A percentile compares a stretch with the other conserved stretches of the same genome.
phyloP scores from a whole-genome alignment of 2,797 vertebrate species.

The Cheirogaleus major region DNA sequence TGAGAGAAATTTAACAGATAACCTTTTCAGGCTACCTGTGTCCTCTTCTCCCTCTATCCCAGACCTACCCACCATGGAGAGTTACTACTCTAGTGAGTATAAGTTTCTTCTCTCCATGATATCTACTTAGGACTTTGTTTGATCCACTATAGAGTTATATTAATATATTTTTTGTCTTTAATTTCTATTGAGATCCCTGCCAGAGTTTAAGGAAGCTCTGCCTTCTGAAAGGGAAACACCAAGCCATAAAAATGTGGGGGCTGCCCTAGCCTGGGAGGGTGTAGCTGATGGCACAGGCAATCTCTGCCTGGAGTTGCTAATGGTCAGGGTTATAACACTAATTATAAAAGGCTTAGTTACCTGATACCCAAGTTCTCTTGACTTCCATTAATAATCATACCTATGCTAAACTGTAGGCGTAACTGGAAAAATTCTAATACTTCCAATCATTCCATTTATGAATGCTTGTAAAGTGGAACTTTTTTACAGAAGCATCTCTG shows the following conservation, averaged over 20 bases:
- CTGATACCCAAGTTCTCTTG: not conserved
- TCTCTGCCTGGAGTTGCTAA: not conserved
- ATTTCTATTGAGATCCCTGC: not conserved
- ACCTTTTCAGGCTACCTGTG: not conserved
- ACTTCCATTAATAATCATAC: not conserved
- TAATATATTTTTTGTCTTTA: not conserved
- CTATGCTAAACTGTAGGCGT: not conserved
- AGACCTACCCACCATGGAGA: not conserved
- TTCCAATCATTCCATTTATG: not conserved
- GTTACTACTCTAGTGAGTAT: not conserved
- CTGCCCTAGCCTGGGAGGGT: not conserved
- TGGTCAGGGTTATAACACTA: not conserved
- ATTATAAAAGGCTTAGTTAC: conserved; percentile 4
- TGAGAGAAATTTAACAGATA: not conserved
- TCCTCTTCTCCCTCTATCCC: not conserved
- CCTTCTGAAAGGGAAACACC: not conserved
- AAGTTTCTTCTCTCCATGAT: not conserved
- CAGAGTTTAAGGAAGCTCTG: not conserved
- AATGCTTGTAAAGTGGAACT: not conserved
- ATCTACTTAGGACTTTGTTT: not conserved
- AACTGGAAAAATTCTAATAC: not conserved
- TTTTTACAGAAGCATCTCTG: not conserved
- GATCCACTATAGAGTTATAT: not conserved
- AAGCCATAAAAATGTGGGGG: not conserved
- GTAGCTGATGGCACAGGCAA: not conserved